Percentiles rank a stretch among this genome's conserved stretches.
Conservation (phyloP, 2,797 vertebrate species). For the Cyclopterus lumpus region DNA sequence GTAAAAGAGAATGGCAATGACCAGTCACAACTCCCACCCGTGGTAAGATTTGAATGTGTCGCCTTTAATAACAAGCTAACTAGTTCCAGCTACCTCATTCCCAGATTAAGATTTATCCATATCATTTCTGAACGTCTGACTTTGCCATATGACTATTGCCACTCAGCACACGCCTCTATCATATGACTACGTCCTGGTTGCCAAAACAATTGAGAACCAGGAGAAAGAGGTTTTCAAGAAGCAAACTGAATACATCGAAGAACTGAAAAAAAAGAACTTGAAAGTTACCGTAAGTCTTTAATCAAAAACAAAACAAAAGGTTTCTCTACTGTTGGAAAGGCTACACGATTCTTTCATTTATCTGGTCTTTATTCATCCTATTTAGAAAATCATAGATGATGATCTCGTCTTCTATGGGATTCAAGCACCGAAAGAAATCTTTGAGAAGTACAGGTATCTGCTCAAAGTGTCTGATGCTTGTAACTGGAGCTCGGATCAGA, state of each 20-base stretch:
- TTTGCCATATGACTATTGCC: conserved; percentile 1
- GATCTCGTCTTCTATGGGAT: conserved; percentile 89
- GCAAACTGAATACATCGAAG: conserved; percentile 83
- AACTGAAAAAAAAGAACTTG: conserved; percentile 85
- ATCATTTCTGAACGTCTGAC: neutral
- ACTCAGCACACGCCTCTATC: conserved; percentile 73
- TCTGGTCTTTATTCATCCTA: neutral
- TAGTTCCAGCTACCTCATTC: neutral
- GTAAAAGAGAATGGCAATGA: conserved; percentile 80
- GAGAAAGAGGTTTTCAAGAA: conserved; percentile 66
- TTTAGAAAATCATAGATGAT: conserved; percentile 77
- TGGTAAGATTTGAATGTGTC: conserved; percentile 67
- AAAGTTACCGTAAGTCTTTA: conserved; percentile 82
- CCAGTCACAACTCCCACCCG: conserved; percentile 61
- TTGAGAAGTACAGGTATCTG: conserved; percentile 87
- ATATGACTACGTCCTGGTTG: conserved; percentile 91
- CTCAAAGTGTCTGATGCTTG: conserved; percentile 84
- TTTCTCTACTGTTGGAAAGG: neutral
- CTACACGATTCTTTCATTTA: neutral
- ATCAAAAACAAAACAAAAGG: neutral
- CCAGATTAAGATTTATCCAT: neutral
- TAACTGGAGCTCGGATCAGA: conserved; percentile 83
- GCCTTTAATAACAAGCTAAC: neutral
- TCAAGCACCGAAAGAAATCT: conserved; percentile 82
- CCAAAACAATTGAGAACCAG: conserved; percentile 57